Evolutionary conservation across 92 coral and sea anemone species (phyloP), one percentile per base, ranked within the genome.

Genomic region (Metridium senile): DNA sequence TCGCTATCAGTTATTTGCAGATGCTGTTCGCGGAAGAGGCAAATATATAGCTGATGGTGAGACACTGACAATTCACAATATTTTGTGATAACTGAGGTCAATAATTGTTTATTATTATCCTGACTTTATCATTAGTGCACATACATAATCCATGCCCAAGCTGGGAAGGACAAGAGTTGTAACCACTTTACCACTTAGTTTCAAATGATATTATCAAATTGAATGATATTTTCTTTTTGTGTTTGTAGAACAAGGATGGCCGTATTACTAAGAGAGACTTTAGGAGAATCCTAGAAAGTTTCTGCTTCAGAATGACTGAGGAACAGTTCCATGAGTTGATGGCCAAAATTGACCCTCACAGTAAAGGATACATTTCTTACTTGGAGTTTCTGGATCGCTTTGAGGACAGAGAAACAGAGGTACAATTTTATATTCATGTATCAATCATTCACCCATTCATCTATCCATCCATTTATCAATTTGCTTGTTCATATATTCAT

Each of bases 191-290:
- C n/a, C n/a, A n/a, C n/a, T n/a, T n/a, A n/a, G n/a, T n/a, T n/a
- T n/a, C n/a, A n/a, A n/a, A n/a, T n/a, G n/a, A n/a, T n/a, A n/a
- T n/a, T n/a, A n/a, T n/a, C n/a, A n/a, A n/a, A n/a, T n/a, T n/a
- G n/a, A n/a, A n/a, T 22, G n/a, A 17, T 54, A 54, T 2, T 54
- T 54, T 54, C 23, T 54, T 17, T 54, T 39, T 39, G 49, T 39
- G 13, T 39, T 13, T 32, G 33, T 8, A 95, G 99, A 95, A 95
- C 51, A 92, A 92, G 72, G 96, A 92, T 85, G 99, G 99, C 31
- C 90, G 94, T 62, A 87, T 95, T 30, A 95, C 96, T 33, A 90
- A 88, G 39, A 91, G 97, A 51, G 99, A 95, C 75, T 93, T 95
- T 74, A 88, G 99, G 33, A 78, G 99, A 33, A 88, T 95, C 22